These are phyloP conservation scores for Drosophila fulvimacula DNA, from an alignment of 2,888 invertebrate species.

Conservation along the genomic window DNA sequence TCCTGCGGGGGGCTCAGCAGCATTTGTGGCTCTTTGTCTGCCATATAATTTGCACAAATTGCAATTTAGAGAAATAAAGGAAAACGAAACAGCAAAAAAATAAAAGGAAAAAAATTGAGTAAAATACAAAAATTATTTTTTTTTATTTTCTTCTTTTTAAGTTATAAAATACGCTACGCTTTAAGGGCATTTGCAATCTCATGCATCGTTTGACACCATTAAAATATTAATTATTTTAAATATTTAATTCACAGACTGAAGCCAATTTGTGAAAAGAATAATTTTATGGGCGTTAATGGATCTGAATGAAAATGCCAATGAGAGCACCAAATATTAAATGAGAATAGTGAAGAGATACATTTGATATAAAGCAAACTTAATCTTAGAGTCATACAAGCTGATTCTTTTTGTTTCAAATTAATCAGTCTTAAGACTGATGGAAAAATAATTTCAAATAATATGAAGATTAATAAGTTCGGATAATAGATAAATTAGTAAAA, in stretches of 20 bases:
- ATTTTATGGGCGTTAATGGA: too few relatives aligned
- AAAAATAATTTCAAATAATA: too few relatives aligned
- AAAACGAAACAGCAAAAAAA: conserved; percentile 53
- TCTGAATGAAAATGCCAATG: too few relatives aligned
- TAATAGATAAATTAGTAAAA: too few relatives aligned
- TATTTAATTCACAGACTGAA: background rate
- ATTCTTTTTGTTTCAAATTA: background rate
- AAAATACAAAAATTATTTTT: conserved; percentile 55
- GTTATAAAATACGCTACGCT: conserved; percentile 14
- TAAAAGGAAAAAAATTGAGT: conserved; percentile 39
- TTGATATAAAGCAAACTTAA: background rate
- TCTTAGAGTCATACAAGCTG: background rate
- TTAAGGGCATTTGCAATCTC: background rate
- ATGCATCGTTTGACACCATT: background rate
- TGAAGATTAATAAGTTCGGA: too few relatives aligned
- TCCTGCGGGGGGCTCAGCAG: conserved; percentile 40
- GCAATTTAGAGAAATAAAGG: conserved; percentile 79
- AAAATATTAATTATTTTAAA: background rate
- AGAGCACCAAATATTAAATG: background rate
- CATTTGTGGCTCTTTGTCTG: conserved; percentile 70
- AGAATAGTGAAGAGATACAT: background rate
- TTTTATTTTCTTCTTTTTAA: conserved; percentile 31
- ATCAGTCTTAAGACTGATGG: too few relatives aligned
- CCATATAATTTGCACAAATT: conserved; percentile 78
- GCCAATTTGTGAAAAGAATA: too few relatives aligned